These are phyloP conservation scores for Dunckerocampus dactyliophorus DNA, from an alignment of 2,113 vertebrate species.

Conservation along the genomic window DNA sequence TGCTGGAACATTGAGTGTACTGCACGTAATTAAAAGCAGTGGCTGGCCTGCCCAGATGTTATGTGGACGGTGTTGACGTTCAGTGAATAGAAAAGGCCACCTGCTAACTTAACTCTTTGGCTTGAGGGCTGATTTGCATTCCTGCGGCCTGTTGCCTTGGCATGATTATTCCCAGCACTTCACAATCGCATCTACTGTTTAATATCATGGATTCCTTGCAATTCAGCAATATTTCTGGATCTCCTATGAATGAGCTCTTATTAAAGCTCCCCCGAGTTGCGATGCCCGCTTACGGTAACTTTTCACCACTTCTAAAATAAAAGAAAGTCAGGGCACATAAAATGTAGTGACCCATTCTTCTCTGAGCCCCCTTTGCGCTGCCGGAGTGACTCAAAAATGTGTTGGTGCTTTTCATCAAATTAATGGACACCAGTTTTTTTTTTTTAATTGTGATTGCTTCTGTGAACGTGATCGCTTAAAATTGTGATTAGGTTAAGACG, in stretches of 20 bases:
- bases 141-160: slow-evolving; percentile 88
- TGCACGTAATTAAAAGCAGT: slow-evolving; percentile 89
- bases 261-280: slow-evolving; percentile 41
- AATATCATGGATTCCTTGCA: slow-evolving; percentile 82
- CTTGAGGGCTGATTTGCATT: slow-evolving; percentile 87
- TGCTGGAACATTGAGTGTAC: slow-evolving; percentile 75
- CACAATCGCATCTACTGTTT: slow-evolving; percentile 84
- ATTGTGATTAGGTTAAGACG: slow-evolving; percentile 16
- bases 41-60: slow-evolving; percentile 80
- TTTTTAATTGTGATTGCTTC: slow-evolving; percentile 21
- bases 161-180: slow-evolving; percentile 86
- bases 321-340: background rate
- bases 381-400: slow-evolving; percentile 48
- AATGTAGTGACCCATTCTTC: slow-evolving; percentile 31
- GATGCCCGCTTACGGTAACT: slow-evolving; percentile 45
- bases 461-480: no score
- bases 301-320: background rate
- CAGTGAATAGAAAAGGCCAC: slow-evolving; percentile 86
- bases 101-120: slow-evolving; percentile 88
- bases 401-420: slow-evolving; percentile 36
- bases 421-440: slow-evolving; percentile 34
- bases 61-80: slow-evolving; percentile 83
- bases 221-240: slow-evolving; percentile 71
- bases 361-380: slow-evolving; percentile 32
- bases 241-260: slow-evolving; percentile 78